phyloP scores from a whole-genome alignment of 2,797 vertebrate genomes.

The Gymnodraco acuticeps region DNA sequence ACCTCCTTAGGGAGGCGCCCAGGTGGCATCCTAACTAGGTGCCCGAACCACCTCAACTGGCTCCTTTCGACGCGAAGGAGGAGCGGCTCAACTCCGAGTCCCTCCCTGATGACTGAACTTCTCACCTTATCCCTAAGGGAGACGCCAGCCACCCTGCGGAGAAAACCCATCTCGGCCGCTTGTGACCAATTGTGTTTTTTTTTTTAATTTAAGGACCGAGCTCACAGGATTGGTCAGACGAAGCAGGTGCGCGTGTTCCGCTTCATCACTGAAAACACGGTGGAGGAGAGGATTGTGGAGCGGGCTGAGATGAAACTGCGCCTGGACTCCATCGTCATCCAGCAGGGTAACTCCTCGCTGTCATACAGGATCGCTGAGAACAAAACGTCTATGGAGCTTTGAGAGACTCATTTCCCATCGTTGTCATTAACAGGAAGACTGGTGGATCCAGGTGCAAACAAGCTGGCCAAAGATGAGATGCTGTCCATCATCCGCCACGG shows the following conservation, averaged over 20 bases:
- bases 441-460: constrained; percentile 96
- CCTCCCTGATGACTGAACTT: no score
- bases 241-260: constrained; percentile 97
- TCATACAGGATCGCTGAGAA: neutral
- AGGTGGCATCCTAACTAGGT: no score
- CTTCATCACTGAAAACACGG: constrained; percentile 98
- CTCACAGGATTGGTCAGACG: constrained; percentile 97
- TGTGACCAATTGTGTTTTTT: neutral
- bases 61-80: no score
- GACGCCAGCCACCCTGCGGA: no score
- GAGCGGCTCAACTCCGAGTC: no score
- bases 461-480: constrained; percentile 99
- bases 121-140: no score
- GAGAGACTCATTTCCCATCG: neutral
- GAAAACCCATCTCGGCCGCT: no score
- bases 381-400: neutral
- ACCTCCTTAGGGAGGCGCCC: no score
- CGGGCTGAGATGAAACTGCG: constrained; percentile 98
- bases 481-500: constrained; percentile 98
- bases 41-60: no score
- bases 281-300: constrained; percentile 98
- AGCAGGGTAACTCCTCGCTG: constrained; percentile 88
- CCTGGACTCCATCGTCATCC: constrained; percentile 98
- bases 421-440: constrained; percentile 87
- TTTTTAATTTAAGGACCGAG: constrained; percentile 90